A percentile compares a stretch with the other conserved stretches of the same genome.
Conservation (phyloP, 2,113 vertebrate genomes). For the Phylloscopus trochilus region DNA sequence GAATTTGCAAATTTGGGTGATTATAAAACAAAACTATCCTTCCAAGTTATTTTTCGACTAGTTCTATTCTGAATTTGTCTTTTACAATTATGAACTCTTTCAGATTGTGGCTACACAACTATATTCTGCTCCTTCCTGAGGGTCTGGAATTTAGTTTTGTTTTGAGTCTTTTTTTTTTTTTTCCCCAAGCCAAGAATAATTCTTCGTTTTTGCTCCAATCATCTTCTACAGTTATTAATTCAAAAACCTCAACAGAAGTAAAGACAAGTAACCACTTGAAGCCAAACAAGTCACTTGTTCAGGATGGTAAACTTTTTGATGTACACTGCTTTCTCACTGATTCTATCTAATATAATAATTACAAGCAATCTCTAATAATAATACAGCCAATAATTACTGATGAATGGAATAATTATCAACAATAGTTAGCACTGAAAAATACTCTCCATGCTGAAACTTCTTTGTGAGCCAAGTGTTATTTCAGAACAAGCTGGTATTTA, state of each 20-base stretch:
- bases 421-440: not conserved
- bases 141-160: not conserved
- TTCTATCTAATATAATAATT: not conserved
- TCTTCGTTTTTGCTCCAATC: not conserved
- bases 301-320: not conserved
- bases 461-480: not conserved
- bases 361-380: not conserved
- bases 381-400: not conserved
- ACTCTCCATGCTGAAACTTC: not conserved
- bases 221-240: not conserved
- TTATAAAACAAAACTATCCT: not conserved
- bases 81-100: not conserved
- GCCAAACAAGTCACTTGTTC: not conserved
- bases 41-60: not conserved
- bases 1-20: not conserved
- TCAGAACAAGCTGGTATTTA: not conserved
- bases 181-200: not conserved
- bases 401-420: slow-evolving; percentile 3
- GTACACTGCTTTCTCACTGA: not conserved
- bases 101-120: not conserved
- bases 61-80: not conserved
- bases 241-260: not conserved
- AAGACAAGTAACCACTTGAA: not conserved
- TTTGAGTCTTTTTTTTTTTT: not conserved
- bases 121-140: not conserved